Base-by-base conservation (phyloP, 2,797 vertebrate species). In the Onychomys torridus region DNA sequence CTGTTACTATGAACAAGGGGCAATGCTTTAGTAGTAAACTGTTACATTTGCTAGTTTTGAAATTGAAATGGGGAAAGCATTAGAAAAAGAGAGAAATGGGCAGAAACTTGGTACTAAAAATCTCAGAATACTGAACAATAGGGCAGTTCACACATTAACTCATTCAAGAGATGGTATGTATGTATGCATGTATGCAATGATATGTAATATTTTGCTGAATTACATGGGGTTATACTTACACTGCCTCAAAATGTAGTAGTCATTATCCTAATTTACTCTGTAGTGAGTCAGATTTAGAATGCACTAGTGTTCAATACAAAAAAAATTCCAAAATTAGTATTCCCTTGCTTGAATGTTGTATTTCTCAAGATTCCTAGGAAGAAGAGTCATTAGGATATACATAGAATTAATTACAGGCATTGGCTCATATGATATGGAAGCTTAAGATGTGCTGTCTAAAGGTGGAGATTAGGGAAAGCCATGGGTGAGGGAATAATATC, bases 1-100 rank as follows among this genome's bases (percentile, higher is more conserved):
- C 59, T 92, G 57, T 91, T 96, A 91, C 27, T 81, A 23, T 91
- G 78, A 91, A 84, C 6, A 76, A 89, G 9, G 7, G n/a, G 8
- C 49, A 77, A 92, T 69, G 52, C 73, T 88, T 91, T 10, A 73
- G 55, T 40, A 90, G 65, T 21, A 86, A 93, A 78, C 14, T 78
- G 27, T 17, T 46, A 63, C 37, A 29, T 84, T 89, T 93, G 19
- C 52, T 59, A 89, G 7, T 86, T 92, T 85, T 91, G 37, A 93
- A 88, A 85, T 43, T 89, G 34, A 55, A 79, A 84, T 90, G 88
- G 85, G 83, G 52, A 57, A 76, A 93, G 7, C 55, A 89, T 67
- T 93, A 90, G 79, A 83, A 93, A 91, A 95, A 29, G 21, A 85
- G 11, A 88, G 19, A 93, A 96, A 82, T 43, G 25, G 52, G 2